Evolutionary conservation across 2,797 vertebrate genomes (phyloP).

Genomic region (Anguilla marmorata): DNA sequence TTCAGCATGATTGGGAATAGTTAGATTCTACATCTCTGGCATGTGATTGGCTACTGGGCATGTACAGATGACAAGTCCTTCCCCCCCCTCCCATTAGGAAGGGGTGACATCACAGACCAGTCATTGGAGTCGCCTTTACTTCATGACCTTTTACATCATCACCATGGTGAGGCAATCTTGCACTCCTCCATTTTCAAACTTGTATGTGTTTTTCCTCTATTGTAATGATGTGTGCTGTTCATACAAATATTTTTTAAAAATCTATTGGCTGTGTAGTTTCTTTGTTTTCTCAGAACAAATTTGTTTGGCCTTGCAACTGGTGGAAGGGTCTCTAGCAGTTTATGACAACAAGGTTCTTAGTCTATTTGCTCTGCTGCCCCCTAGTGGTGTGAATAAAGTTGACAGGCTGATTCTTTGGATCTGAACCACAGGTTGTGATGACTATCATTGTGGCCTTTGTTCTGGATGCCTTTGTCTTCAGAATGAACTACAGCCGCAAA

Average conservation of each 20-base stretch:
- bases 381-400: not conserved
- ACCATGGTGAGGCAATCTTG: slow-evolving; percentile 84
- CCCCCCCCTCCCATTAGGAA: slow-evolving; percentile 75
- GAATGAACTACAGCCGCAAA: slow-evolving; percentile 97
- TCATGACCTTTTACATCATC: slow-evolving; percentile 98
- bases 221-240: not conserved
- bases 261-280: not conserved
- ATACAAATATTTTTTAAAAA: not conserved
- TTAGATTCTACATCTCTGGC: not conserved
- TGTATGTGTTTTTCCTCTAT: not conserved
- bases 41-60: not conserved
- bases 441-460: slow-evolving; percentile 98
- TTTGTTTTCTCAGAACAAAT: not conserved
- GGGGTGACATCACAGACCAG: slow-evolving; percentile 92
- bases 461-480: slow-evolving; percentile 95
- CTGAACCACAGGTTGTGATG: slow-evolving; percentile 86
- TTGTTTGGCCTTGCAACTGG: not conserved
- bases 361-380: not conserved
- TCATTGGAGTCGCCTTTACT: slow-evolving; percentile 97
- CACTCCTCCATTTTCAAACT: not conserved
- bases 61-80: slow-evolving; percentile 34
- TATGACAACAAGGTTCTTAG: not conserved
- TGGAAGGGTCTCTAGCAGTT: not conserved
- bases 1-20: not conserved
- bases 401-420: not conserved